Base-by-base conservation (phyloP, 2,888 invertebrate genomes). In the Perizoma affinitatum region DNA sequence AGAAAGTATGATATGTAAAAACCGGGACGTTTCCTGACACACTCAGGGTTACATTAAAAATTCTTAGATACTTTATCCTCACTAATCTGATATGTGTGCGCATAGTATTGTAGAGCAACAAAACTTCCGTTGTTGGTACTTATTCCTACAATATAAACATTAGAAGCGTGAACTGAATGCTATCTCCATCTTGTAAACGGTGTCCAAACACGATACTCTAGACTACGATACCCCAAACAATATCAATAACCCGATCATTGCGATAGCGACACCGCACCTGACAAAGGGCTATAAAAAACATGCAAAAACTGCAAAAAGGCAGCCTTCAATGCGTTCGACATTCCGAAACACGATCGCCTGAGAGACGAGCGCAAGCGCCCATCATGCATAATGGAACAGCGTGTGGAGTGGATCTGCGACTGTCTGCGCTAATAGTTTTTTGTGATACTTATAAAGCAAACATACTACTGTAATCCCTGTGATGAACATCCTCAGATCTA, bases 311-410 rank as follows among this genome's bases (percentile, higher is more conserved):
- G 56, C 61, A 58, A 59, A 68, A 65, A 52, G 34, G 47, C 51
- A 40, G 66, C 50, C 34, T 46, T 58, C 56, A 51, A 46, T 43
- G 63, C 41, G 45, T 51, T 54, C 52, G 51, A 47, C 66, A 65
- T 68, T 61, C 63, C 61, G 60, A 48, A 55, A 65, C 59, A 53
- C 46, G 62, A 58, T 49, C 53, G 49, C 44, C 49, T 22, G 33
- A 49, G 22, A 22, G 22, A 22, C 22, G 56, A 48, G 57, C 43
- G 22, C 52, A 54, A 49, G 49, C 46, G 50, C 44, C 58, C 53
- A 58, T 61, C 50, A 57, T 66, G 61, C 63, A 63, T 66, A 51
- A 63, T 63, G 64, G 49, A 61, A 49, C 50, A 33, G 48, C 55
- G 44, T 50, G 51, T 54, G 58, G 43, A 46, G 42, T 34, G 7